These are phyloP conservation scores for Euura saliciscinereae DNA, from an alignment of 1,140 invertebrate genomes.

Conservation along the genomic window DNA sequence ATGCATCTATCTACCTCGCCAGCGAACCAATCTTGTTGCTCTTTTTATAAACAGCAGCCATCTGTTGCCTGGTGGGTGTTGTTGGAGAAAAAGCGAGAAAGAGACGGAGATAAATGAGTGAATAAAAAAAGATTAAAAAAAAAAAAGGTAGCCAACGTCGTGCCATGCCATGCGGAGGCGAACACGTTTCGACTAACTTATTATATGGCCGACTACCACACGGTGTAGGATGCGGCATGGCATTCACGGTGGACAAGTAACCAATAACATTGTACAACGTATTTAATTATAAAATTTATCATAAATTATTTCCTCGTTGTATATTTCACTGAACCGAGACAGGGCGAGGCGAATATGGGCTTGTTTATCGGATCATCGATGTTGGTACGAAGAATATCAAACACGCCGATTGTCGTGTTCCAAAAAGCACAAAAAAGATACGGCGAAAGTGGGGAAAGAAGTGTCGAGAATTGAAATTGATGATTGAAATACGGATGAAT, in stretches of 20 bases:
- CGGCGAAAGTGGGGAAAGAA: too few species aligned
- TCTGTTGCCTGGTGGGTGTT: not conserved
- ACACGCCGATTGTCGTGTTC: too few species aligned
- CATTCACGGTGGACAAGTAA: not conserved
- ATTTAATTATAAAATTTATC: too few species aligned
- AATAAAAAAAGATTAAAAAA: not conserved
- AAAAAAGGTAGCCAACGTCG: not conserved
- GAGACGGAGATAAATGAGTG: not conserved
- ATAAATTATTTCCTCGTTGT: too few species aligned
- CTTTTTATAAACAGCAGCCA: conserved; percentile 5
- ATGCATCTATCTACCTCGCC: too few species aligned
- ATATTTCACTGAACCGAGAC: too few species aligned
- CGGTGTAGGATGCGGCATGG: not conserved
- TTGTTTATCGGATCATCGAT: too few species aligned
- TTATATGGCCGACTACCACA: not conserved
- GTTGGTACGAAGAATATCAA: too few species aligned
- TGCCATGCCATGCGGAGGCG: not conserved
- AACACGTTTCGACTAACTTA: conserved; percentile 4
- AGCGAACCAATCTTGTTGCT: not conserved
- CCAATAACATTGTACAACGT: not conserved
- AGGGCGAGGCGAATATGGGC: too few species aligned
- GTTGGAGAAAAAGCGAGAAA: not conserved
- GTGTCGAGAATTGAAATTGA: too few species aligned
- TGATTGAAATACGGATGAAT: too few species aligned
- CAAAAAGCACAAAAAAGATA: too few species aligned